Conservation (phyloP, 2,797 vertebrate genomes). For the Diglossa cyanea region DNA sequence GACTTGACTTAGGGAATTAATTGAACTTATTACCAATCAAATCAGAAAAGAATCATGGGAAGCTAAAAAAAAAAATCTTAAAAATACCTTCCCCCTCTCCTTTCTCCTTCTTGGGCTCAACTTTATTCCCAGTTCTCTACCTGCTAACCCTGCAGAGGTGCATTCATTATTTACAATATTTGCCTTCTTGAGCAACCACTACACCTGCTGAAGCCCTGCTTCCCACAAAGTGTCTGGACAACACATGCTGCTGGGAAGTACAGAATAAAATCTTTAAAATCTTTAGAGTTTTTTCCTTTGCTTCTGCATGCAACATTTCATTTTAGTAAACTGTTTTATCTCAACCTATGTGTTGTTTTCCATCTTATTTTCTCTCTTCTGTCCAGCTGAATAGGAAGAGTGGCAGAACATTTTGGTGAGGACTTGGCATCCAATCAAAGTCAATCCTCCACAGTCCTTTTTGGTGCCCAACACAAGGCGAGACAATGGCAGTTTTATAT, state of each 20-base stretch:
- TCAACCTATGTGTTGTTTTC: not conserved
- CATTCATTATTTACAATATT: not conserved
- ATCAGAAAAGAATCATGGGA: not conserved
- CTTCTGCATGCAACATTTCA: accelerated
- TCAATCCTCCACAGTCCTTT: not conserved
- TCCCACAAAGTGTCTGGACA: not conserved
- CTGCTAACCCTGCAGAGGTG: not conserved
- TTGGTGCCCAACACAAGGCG: accelerated
- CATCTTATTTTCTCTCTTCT: not conserved
- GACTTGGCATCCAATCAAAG: not conserved
- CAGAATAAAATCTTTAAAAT: not conserved
- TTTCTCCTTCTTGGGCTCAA: not conserved
- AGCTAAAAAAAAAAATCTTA: not conserved
- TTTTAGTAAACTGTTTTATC: not conserved
- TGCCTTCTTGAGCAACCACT: not conserved
- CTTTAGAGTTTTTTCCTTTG: not conserved
- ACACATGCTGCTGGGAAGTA: not conserved
- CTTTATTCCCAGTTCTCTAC: not conserved
- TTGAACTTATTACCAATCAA: not conserved
- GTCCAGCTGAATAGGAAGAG: not conserved
- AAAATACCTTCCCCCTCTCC: not conserved
- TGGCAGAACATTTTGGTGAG: not conserved
- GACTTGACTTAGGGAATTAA: not conserved
- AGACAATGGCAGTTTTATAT: not conserved
- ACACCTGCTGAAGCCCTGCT: not conserved